Evolutionary conservation across 1,140 invertebrate species (phyloP).

Genomic region (Drosophila triauraria): DNA sequence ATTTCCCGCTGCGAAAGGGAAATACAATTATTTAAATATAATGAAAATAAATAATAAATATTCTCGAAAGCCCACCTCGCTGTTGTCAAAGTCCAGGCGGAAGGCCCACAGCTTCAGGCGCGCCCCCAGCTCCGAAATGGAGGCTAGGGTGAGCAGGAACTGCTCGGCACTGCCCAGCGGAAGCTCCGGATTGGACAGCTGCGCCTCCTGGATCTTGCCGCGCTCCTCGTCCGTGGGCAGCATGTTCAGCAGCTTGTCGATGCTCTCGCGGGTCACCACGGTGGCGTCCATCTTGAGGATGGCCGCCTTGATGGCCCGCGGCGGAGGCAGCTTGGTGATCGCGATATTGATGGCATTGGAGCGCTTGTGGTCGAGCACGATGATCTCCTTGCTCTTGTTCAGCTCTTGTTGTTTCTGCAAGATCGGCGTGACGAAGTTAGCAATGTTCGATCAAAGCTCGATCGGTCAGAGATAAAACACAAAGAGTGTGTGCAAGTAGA

Average conservation of each 20-base stretch:
- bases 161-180: constrained; percentile 99
- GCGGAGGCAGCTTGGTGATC: constrained; percentile 99
- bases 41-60: background rate
- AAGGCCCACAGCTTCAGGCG: constrained; percentile 99
- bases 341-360: constrained; percentile 99
- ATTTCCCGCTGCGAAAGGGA: constrained; percentile 91
- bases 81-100: constrained; percentile 98
- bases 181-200: constrained; percentile 95
- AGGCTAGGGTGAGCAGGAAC: constrained; percentile 97
- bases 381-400: constrained; percentile 97
- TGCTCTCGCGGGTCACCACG: constrained; percentile 99
- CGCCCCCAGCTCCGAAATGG: constrained; percentile 97
- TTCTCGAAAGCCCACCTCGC: constrained; percentile 89
- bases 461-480: constrained; percentile 21
- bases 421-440: constrained; percentile 13
- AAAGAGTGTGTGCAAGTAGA: constrained; percentile 8
- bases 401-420: constrained; percentile 95
- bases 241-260: constrained; percentile 99
- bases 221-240: constrained; percentile 98
- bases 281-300: constrained; percentile 99
- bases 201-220: constrained; percentile 97
- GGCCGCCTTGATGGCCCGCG: constrained; percentile 98
- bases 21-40: background rate
- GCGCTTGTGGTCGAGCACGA: constrained; percentile 98
- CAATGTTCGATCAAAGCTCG: background rate